Base-by-base conservation (phyloP, 2,113 vertebrate genomes). In the Atractosteus spatula region DNA sequence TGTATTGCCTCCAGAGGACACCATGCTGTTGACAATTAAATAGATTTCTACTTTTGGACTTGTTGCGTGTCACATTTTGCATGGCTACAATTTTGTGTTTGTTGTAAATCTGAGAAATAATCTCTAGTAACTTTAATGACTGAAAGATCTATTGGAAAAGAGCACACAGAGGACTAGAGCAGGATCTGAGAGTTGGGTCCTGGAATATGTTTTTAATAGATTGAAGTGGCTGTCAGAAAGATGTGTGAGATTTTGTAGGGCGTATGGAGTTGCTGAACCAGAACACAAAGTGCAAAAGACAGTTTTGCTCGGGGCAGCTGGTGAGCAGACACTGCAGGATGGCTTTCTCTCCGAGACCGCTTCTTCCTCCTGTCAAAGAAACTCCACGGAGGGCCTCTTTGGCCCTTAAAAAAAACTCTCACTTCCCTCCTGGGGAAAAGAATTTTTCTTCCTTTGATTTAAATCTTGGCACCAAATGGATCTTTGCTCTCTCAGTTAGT, bases 391-490 rank as follows among this genome's bases (percentile, higher is more conserved):
- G 62, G 62, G 62, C 3, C 62, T 65, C 41, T 11, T 41, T 65
- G 62, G 62, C 62, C 3, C 62, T 65, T 43, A 65, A 65, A 65
- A 64, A 29, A 11, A n/a, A 68, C 29, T 59, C 62, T 75, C 55
- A 65, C 55, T 51, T 64, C 57, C 62, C 69, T 77, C 78, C 7
- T 68, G 73, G 71, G 78, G 59, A 80, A 74, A 77, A 56, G 16
- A 76, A 74, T 67, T 72, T 71, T 73, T 76, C 55, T 74, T 63
- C 66, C 71, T 72, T 76, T 74, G 71, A 75, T 75, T 79, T 44
- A 47, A 66, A n/a, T 77, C 77, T 81, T 79, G 77, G 73, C 80
- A 79, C 71, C 71, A 71, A 75, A 69, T 69, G 72, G 71, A 66
- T 64, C 57, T 77, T 69, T 56, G 72, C 73, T 79, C 68, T 66